A percentile compares a stretch with the other conserved stretches of the same genome.
These are phyloP conservation scores for Trachelus stipa DNA, from an alignment of 2,888 invertebrate species.

Conservation along the genomic window DNA sequence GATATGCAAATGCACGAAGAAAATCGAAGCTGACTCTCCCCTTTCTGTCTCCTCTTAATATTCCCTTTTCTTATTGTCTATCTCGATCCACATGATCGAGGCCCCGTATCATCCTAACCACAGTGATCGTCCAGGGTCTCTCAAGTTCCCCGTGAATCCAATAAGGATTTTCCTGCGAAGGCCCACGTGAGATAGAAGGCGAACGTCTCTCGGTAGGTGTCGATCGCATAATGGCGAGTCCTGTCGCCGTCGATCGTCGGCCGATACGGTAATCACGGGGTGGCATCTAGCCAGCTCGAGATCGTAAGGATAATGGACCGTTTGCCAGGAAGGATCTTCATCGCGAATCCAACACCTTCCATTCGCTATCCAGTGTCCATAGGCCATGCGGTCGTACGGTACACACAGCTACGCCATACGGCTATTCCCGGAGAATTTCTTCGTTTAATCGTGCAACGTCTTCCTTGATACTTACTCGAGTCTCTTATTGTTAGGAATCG, in stretches of 20 bases:
- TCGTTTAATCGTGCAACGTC: background rate
- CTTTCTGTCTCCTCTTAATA: background rate
- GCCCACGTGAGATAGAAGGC: constrained; percentile 15
- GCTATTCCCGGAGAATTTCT: background rate
- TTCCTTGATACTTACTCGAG: background rate
- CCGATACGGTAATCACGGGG: constrained; percentile 62
- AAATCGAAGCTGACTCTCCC: background rate
- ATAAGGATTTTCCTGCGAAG: constrained; percentile 34
- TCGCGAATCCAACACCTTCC: constrained; percentile 32
- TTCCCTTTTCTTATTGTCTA: background rate
- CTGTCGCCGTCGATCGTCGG: constrained; percentile 54
- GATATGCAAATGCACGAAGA: background rate
- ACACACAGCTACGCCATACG: background rate
- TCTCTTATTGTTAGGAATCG: background rate
- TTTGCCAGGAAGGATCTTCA: constrained; percentile 56
- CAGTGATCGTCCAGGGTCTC: background rate
- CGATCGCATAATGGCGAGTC: constrained; percentile 61
- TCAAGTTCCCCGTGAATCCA: background rate
- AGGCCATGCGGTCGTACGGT: background rate
- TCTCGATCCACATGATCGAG: background rate
- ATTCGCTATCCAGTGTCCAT: background rate
- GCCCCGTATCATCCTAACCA: background rate
- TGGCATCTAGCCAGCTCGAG: constrained; percentile 57
- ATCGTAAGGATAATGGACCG: constrained; percentile 58
- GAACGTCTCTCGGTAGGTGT: constrained; percentile 60